Base-by-base conservation (phyloP, 2,113 vertebrate species). In the Laticauda colubrina region DNA sequence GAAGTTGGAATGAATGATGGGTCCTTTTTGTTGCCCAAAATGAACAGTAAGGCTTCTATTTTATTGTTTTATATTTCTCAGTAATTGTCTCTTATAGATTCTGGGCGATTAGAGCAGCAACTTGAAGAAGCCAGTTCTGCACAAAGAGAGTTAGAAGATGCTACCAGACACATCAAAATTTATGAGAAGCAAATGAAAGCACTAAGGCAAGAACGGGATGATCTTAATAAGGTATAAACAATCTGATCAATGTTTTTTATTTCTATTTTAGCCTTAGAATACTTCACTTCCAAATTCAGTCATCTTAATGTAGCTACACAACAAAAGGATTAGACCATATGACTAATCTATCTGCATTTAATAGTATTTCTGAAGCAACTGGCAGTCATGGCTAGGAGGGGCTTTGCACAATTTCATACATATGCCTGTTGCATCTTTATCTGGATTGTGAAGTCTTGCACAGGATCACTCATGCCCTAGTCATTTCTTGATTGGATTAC, bases 141-240 rank as follows among this genome's bases (percentile, higher is more conserved):
- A 45, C 98, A 97, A 90, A 96, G 97, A 90, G 99, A 99, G 92
- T 95, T 99, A 95, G 99, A 99, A 96, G 99, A 99, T 95, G 98
- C 99, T 61, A 98, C 98, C 24, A 98, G 98, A 96, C 98, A 99
- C 95, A 97, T 99, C 90, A 99, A 98, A 94, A 97, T 95, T 96
- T 97, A 98, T 93, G 99, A 99, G 97, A 99, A 99, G 93, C 99
- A 99, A 97, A 97, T 99, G 94, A 99, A 97, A 97, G 95, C 93
- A 0, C 29, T 98, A 55, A 98, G 98, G 87, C 98, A 98, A 96
- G 99, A 99, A 94, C 98, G 97, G 93, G 99, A 99, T 29, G 98
- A 99, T 94, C 95, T 99, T 88, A 98, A 99, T 95, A 99, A 99
- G 99, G 99, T 99, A 98, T 97, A 91, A 94, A 93, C 21, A 59